Evolutionary conservation across 1,140 invertebrate species (phyloP).

Genomic region (Formica selysi): DNA sequence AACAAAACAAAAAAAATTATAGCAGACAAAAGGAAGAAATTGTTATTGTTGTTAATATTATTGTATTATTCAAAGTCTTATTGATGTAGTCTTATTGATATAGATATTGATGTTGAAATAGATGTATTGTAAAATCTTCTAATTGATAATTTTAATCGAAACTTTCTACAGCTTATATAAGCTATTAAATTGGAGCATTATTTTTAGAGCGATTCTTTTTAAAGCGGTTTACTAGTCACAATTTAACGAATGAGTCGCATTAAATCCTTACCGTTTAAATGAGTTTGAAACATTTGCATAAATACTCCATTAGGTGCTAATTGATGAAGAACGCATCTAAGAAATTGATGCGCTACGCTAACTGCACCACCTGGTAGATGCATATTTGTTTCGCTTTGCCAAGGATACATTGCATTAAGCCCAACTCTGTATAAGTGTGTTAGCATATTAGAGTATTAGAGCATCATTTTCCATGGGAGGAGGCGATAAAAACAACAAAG

Average conservation of each 20-base stretch:
- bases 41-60: no score
- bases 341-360: conserved; percentile 98
- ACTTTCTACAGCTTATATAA: not conserved
- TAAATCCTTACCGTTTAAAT: conserved; percentile 90
- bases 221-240: conserved; percentile 39
- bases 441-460: not conserved
- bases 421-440: conserved; percentile 88
- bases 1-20: not conserved
- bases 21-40: no score
- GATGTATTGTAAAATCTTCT: not conserved
- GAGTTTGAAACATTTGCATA: conserved; percentile 97
- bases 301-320: conserved; percentile 98
- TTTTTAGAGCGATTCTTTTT: no score
- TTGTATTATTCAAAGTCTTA: conserved; percentile 11
- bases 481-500: no score
- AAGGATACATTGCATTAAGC: conserved; percentile 92
- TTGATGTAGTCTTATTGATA: no score
- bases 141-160: not conserved
- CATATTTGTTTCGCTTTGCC: conserved; percentile 96
- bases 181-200: conserved; percentile 23
- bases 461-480: no score
- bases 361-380: conserved; percentile 95
- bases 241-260: not conserved
- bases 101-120: not conserved
- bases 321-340: conserved; percentile 98